Conservation (phyloP, 2,888 invertebrate species). For the Drosophila birchii region DNA sequence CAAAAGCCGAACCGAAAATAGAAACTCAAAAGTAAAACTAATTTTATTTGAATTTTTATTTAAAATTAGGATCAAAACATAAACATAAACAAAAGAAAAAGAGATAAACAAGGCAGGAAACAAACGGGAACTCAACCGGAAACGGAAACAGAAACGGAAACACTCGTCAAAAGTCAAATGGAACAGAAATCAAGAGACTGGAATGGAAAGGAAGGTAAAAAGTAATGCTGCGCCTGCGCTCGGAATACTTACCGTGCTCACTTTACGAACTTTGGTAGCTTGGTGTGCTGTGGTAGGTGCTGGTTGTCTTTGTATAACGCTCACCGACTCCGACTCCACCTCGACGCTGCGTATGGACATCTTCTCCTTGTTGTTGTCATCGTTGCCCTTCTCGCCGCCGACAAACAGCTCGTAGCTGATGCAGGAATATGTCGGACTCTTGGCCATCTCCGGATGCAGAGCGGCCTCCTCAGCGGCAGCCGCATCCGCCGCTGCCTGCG, state of each 20-base stretch:
- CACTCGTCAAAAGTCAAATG: slow-evolving; percentile 41
- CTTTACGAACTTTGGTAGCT: slow-evolving; percentile 92
- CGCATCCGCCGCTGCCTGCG: slow-evolving; percentile 87
- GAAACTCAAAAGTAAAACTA: neutral
- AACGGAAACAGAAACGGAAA: slow-evolving; percentile 39
- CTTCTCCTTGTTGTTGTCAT: slow-evolving; percentile 95
- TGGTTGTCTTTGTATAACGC: slow-evolving; percentile 89
- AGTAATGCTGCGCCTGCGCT: slow-evolving; percentile 81
- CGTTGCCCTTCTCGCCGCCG: slow-evolving; percentile 94
- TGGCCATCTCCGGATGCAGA: slow-evolving; percentile 88
- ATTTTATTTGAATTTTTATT: neutral
- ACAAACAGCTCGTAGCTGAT: slow-evolving; percentile 96
- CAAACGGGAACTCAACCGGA: slow-evolving; percentile 24
- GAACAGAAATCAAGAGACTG: slow-evolving; percentile 29
- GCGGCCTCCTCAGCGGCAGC: slow-evolving; percentile 85
- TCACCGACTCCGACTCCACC: slow-evolving; percentile 95
- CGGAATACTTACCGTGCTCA: slow-evolving; percentile 93
- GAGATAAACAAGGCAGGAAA: neutral
- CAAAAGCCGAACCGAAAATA: slow-evolving; percentile 29
- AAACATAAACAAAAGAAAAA: neutral
- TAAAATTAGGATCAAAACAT: neutral
- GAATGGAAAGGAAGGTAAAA: slow-evolving; percentile 57
- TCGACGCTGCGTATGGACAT: slow-evolving; percentile 96
- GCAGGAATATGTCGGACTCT: slow-evolving; percentile 96
- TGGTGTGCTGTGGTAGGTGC: slow-evolving; percentile 85